These are phyloP conservation scores for Hippocampus kuda DNA, from an alignment of 2,797 vertebrate species.

Conservation along the genomic window DNA sequence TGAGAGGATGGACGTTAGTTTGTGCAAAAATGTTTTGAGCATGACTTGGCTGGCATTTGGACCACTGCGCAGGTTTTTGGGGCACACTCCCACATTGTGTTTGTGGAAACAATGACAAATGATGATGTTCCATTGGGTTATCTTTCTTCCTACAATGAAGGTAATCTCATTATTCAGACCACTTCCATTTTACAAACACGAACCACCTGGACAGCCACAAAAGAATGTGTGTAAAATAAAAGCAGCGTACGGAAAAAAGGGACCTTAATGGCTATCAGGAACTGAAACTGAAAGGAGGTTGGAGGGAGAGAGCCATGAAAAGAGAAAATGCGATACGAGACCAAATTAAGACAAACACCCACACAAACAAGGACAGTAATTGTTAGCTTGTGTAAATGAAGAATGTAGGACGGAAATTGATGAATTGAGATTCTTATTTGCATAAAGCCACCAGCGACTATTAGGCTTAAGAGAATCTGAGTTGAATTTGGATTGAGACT, in stretches of 20 bases:
- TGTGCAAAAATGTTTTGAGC: not conserved
- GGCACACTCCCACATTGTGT: not conserved
- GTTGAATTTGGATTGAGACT: conserved; percentile 70
- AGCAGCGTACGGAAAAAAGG: not conserved
- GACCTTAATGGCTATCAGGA: not conserved
- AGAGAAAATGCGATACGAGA: not conserved
- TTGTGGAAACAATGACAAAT: conserved; percentile 24
- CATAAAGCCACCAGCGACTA: conserved; percentile 45
- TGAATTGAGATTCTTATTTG: conserved; percentile 27
- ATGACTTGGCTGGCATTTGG: conserved; percentile 1
- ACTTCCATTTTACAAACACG: conserved; percentile 47
- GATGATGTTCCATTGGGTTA: conserved; percentile 33
- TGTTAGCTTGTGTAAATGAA: conserved; percentile 35
- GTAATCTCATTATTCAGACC: conserved; percentile 54
- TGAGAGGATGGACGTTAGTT: not conserved
- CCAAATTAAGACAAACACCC: not conserved
- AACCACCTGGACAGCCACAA: conserved; percentile 47
- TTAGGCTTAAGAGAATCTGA: conserved; percentile 73
- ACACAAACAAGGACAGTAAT: conserved; percentile 13
- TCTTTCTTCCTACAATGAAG: conserved; percentile 35
- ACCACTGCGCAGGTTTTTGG: not conserved
- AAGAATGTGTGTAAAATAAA: not conserved
- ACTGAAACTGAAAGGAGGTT: conserved; percentile 12
- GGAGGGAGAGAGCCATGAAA: not conserved
- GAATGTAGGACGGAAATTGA: conserved; percentile 9